Conservation (phyloP, 2,888 invertebrate species). For the Eilema griseolum region DNA sequence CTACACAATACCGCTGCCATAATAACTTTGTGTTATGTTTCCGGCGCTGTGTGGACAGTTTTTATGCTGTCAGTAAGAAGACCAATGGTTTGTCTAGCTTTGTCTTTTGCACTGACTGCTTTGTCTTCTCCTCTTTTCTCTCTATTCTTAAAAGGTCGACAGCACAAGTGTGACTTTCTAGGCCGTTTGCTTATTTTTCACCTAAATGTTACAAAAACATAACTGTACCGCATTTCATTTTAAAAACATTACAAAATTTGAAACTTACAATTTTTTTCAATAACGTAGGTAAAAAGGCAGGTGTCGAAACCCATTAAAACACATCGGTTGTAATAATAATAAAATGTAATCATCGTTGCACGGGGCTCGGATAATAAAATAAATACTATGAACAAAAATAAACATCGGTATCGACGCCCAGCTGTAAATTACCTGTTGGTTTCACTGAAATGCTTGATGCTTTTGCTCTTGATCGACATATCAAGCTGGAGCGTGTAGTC, state of each 20-base stretch:
- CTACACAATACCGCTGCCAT: no score
- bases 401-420: conserved; percentile 69
- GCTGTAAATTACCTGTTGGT: conserved; percentile 82
- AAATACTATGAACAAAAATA: conserved; percentile 79
- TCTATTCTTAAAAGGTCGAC: no score
- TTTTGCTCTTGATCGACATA: conserved; percentile 79
- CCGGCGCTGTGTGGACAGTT: no score
- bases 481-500: conserved; percentile 28
- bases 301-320: conserved; percentile 53
- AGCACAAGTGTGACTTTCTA: no score
- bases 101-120: no score
- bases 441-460: conserved; percentile 82
- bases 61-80: no score
- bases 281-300: conserved; percentile 28
- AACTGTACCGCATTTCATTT: no score
- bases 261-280: not conserved
- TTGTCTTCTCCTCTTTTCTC: no score
- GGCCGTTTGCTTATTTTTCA: no score
- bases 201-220: no score
- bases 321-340: conserved; percentile 67
- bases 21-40: no score
- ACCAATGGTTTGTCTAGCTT: no score
- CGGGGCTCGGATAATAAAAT: conserved; percentile 63
- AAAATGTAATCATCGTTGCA: conserved; percentile 75
- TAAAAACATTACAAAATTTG: not conserved